phyloP scores from a whole-genome alignment of 2,888 invertebrate species.

The Tolmerus cingulatus region DNA sequence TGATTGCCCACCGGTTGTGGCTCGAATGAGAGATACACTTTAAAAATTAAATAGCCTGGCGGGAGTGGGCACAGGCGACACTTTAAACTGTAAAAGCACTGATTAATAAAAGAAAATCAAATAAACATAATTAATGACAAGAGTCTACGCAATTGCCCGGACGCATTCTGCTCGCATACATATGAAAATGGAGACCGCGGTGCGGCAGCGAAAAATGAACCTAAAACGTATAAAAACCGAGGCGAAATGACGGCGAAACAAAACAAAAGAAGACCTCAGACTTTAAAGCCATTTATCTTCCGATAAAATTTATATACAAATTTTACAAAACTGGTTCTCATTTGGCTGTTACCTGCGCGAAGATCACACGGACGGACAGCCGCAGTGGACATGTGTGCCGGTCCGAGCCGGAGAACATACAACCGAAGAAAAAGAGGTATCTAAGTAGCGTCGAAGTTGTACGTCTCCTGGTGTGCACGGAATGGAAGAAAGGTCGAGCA shows the following conservation, averaged over 20 bases:
- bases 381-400: conserved; percentile 12
- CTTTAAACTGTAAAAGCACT: background rate
- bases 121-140: background rate
- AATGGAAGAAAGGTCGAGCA: conserved; percentile 6
- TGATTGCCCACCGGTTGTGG: background rate
- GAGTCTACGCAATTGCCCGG: background rate
- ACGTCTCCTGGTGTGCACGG: background rate
- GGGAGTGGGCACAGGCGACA: background rate
- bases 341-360: conserved; percentile 46
- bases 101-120: background rate
- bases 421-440: background rate
- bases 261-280: conserved; percentile 28
- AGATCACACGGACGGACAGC: conserved; percentile 43
- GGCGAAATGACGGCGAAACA: conserved; percentile 20
- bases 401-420: background rate
- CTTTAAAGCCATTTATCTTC: conserved; percentile 43
- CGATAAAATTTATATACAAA: conserved; percentile 45
- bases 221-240: background rate
- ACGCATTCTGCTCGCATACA: background rate
- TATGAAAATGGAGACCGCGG: background rate
- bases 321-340: conserved; percentile 48
- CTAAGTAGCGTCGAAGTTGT: background rate
- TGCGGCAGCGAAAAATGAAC: background rate
- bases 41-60: background rate
- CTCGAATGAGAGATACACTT: background rate